These are phyloP conservation scores for Orchesellides sinensis DNA, from an alignment of 2,888 invertebrate genomes.

Conservation along the genomic window DNA sequence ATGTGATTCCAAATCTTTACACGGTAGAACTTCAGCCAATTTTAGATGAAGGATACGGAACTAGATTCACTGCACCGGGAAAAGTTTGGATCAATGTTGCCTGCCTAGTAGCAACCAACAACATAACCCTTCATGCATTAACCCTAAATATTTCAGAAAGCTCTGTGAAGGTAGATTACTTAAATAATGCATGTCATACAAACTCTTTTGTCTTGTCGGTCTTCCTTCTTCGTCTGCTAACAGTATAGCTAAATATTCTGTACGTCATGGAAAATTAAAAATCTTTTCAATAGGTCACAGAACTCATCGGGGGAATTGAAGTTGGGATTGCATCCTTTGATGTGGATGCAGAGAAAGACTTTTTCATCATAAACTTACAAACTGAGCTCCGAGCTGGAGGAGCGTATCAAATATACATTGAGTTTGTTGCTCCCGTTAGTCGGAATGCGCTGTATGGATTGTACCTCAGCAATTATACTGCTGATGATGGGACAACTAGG, in stretches of 20 bases:
- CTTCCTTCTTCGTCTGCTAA: not conserved
- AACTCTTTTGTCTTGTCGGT: not conserved
- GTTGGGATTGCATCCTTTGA: slow-evolving; percentile 4
- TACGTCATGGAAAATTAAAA: not conserved
- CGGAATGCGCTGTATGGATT: slow-evolving; percentile 52
- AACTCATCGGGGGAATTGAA: not conserved
- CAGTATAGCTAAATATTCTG: not conserved
- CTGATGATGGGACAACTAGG: slow-evolving; percentile 16
- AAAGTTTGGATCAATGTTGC: slow-evolving; percentile 55
- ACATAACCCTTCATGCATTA: slow-evolving; percentile 55
- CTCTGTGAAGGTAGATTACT: not conserved
- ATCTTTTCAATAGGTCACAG: slow-evolving; percentile 22
- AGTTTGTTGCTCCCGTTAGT: slow-evolving; percentile 58
- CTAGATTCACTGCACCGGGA: slow-evolving; percentile 66
- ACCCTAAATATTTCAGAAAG: slow-evolving; percentile 30
- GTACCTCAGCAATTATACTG: slow-evolving; percentile 60
- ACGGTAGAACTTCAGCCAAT: slow-evolving; percentile 62
- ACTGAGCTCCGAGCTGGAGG: slow-evolving; percentile 24
- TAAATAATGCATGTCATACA: not conserved
- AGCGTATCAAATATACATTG: slow-evolving; percentile 59
- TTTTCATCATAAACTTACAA: slow-evolving; percentile 45
- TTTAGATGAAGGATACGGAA: slow-evolving; percentile 46
- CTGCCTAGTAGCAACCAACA: slow-evolving; percentile 13
- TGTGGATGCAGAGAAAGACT: slow-evolving; percentile 32
- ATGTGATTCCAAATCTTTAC: slow-evolving; percentile 53